These are phyloP conservation scores for Maconellicoccus hirsutus DNA, from an alignment of 1,140 invertebrate species.

Conservation along the genomic window DNA sequence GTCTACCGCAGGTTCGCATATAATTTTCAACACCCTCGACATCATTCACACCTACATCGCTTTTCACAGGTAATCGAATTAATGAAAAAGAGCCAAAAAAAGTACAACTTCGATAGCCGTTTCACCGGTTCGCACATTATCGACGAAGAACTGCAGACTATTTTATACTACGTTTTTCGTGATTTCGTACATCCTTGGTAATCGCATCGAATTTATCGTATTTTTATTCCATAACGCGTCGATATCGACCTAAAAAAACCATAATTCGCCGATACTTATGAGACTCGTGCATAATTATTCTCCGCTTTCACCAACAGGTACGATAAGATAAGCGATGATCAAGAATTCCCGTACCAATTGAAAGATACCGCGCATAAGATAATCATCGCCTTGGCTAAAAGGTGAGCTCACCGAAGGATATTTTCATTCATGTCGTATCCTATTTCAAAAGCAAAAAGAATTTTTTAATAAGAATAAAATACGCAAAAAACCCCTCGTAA, in stretches of 20 bases:
- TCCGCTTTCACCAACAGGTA: too few species aligned
- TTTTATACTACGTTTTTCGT: constrained; percentile 57
- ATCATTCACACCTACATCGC: too few species aligned
- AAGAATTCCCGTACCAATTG: constrained; percentile 42
- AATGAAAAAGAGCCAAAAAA: constrained; percentile 24
- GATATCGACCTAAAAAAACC: too few species aligned
- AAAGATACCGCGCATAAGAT: constrained; percentile 41
- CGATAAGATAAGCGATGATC: constrained; percentile 40
- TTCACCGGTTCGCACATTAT: constrained; percentile 55
- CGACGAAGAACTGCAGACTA: constrained; percentile 58
- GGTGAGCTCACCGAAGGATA: too few species aligned
- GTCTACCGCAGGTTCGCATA: background rate
- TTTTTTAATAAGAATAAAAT: too few species aligned
- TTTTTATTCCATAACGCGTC: too few species aligned
- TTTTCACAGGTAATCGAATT: background rate
- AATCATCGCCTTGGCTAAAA: constrained; percentile 42
- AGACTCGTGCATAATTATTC: too few species aligned
- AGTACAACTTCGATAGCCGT: constrained; percentile 39
- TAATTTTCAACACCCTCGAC: too few species aligned
- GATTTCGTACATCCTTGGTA: constrained; percentile 60
- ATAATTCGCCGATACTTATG: too few species aligned
- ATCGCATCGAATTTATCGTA: background rate
- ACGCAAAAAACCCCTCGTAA: too few species aligned
- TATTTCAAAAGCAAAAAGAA: too few species aligned
- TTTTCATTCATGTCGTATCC: too few species aligned